Percentiles rank a stretch among this genome's conserved stretches.
Conservation (phyloP, 2,888 invertebrate genomes). For the Herminia tarsipennalis region DNA sequence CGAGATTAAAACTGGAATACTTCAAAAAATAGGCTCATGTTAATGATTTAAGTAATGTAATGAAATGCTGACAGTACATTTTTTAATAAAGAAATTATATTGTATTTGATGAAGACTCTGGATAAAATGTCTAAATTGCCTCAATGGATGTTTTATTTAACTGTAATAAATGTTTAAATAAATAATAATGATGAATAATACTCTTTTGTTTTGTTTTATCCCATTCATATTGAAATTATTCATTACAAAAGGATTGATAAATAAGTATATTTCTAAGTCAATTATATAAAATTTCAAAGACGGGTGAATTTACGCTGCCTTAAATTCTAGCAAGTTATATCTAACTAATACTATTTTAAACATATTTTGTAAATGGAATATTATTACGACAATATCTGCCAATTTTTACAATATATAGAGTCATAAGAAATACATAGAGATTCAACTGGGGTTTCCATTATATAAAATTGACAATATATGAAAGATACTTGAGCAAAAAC, state of each 20-base stretch:
- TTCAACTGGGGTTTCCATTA: slow-evolving; percentile 32
- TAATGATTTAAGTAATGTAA: slow-evolving; percentile 14
- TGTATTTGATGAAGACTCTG: no score
- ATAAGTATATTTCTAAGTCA: slow-evolving; percentile 86
- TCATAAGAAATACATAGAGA: slow-evolving; percentile 23
- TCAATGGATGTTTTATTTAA: slow-evolving; percentile 51
- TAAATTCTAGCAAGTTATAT: slow-evolving; percentile 73
- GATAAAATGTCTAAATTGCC: slow-evolving; percentile 36
- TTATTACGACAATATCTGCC: slow-evolving; percentile 56
- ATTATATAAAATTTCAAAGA: slow-evolving; percentile 86
- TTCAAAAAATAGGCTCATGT: slow-evolving; percentile 8
- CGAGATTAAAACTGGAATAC: slow-evolving; percentile 37
- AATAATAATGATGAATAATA: no score
- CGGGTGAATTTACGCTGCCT: slow-evolving; percentile 84
- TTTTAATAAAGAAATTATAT: no score
- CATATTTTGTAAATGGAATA: slow-evolving; percentile 84
- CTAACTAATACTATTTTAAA: slow-evolving; percentile 70
- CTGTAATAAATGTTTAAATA: slow-evolving; percentile 64
- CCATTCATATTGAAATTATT: slow-evolving; percentile 82
- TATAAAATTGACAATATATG: slow-evolving; percentile 36
- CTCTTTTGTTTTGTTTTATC: slow-evolving; percentile 61
- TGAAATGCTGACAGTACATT: slow-evolving; percentile 18
- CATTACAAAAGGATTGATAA: slow-evolving; percentile 82
- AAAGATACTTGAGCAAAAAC: slow-evolving; percentile 53
- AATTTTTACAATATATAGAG: slow-evolving; percentile 30